Percentiles rank a stretch among this genome's conserved stretches.
Conservation (phyloP, 2,888 invertebrate genomes). For the Phlogophora meticulosa region DNA sequence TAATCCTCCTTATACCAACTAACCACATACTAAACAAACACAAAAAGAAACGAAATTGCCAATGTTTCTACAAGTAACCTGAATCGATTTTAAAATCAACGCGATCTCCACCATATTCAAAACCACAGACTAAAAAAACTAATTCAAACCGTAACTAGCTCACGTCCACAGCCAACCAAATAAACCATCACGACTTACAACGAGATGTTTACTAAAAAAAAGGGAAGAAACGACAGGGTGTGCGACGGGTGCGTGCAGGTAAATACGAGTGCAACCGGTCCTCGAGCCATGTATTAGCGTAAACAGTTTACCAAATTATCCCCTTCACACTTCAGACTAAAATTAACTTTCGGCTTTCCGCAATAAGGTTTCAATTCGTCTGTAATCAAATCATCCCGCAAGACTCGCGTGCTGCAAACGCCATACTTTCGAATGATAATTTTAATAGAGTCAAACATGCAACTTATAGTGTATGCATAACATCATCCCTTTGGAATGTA, state of each 20-base stretch:
- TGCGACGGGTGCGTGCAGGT: conserved; percentile 87
- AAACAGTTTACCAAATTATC: conserved; percentile 83
- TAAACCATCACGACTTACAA: conserved; percentile 63
- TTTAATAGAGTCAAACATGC: conserved; percentile 76
- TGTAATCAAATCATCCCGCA: conserved; percentile 23
- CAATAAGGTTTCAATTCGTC: conserved; percentile 33
- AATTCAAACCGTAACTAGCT: conserved; percentile 67
- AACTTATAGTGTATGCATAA: conserved; percentile 69
- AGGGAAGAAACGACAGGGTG: conserved; percentile 52
- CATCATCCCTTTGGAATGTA: conserved; percentile 40
- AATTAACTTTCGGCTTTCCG: conserved; percentile 13
- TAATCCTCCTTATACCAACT: neutral
- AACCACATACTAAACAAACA: conserved; percentile 30
- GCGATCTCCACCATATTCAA: conserved; percentile 44
- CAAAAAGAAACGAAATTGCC: conserved; percentile 14
- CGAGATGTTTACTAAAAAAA: conserved; percentile 66
- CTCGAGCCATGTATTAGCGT: conserved; percentile 77
- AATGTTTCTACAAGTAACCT: conserved; percentile 23
- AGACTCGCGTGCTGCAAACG: conserved; percentile 71
- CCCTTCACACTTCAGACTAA: conserved; percentile 44
- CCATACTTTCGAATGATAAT: conserved; percentile 71
- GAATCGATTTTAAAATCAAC: conserved; percentile 61
- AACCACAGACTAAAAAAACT: conserved; percentile 59
- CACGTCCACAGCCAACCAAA: conserved; percentile 71
- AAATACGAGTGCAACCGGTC: conserved; percentile 81